A percentile compares a stretch with the other conserved stretches of the same genome.
These are phyloP conservation scores for Sandelia bainsii DNA, from an alignment of 2,797 vertebrate genomes.

Conservation along the genomic window DNA sequence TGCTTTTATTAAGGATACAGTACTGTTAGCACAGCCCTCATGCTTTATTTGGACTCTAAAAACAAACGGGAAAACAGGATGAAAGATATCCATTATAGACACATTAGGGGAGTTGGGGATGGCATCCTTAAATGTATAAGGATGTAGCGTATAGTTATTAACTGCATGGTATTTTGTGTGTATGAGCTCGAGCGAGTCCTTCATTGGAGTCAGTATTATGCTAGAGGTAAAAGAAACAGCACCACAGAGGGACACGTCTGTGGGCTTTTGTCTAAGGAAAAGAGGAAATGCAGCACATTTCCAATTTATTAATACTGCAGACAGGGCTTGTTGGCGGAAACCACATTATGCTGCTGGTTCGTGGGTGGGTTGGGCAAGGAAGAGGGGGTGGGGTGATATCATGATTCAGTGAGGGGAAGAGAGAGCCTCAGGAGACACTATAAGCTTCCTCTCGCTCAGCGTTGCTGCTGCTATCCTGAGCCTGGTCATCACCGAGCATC, in stretches of 20 bases:
- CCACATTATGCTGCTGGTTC: conserved; percentile 74
- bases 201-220: conserved; percentile 63
- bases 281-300: conserved; percentile 75
- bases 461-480: conserved; percentile 15
- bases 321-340: conserved; percentile 72
- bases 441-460: conserved; percentile 29
- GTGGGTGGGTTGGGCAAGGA: conserved; percentile 48
- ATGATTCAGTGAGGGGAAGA: conserved; percentile 38
- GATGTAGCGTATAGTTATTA: conserved; percentile 62
- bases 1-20: conserved; percentile 71
- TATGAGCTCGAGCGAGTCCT: conserved; percentile 52
- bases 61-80: conserved; percentile 52
- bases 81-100: conserved; percentile 39
- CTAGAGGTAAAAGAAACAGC: conserved; percentile 28
- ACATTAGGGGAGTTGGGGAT: conserved; percentile 20
- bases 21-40: conserved; percentile 59
- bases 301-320: conserved; percentile 79
- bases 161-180: conserved; percentile 59
- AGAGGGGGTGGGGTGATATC: conserved; percentile 19
- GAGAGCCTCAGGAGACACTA: conserved; percentile 37
- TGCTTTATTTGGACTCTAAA: conserved; percentile 56
- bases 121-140: conserved; percentile 8
- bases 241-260: conserved; percentile 16
- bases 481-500: neutral
- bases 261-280: conserved; percentile 67